These are phyloP conservation scores for Nowickia ferox DNA, from an alignment of 2,888 invertebrate genomes.

Conservation along the genomic window DNA sequence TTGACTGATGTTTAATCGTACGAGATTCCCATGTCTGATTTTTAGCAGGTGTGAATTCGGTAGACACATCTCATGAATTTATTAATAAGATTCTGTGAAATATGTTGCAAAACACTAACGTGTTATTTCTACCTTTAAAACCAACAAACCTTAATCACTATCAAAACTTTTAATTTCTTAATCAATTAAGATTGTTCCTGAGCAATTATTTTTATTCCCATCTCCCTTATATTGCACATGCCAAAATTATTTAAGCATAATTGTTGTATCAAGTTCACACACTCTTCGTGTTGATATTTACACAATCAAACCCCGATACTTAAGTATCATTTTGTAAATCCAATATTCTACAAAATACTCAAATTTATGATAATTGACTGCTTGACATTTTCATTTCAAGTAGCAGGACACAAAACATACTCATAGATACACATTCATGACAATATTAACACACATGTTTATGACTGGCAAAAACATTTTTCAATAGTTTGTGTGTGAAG, in stretches of 20 bases:
- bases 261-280: conserved; percentile 51
- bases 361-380: conserved; percentile 69
- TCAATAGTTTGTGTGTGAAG: not conserved
- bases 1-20: too few relatives aligned
- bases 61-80: too few relatives aligned
- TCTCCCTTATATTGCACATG: not conserved
- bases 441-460: conserved; percentile 36
- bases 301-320: conserved; percentile 40
- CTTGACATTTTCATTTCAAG: conserved; percentile 61
- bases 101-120: too few relatives aligned
- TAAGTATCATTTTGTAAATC: conserved; percentile 36
- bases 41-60: too few relatives aligned
- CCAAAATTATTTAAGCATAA: conserved; percentile 17
- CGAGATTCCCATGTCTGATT: too few relatives aligned
- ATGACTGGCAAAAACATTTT: conserved; percentile 32
- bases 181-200: not conserved
- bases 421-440: not conserved
- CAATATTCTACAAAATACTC: conserved; percentile 59
- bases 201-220: not conserved
- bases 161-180: not conserved
- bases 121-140: too few relatives aligned
- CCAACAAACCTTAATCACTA: not conserved
- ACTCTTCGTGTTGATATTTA: conserved; percentile 43
- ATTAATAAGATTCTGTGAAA: too few relatives aligned
- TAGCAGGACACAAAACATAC: not conserved